Conservation (phyloP, 2,113 vertebrate genomes). For the Pluvianellus socialis region DNA sequence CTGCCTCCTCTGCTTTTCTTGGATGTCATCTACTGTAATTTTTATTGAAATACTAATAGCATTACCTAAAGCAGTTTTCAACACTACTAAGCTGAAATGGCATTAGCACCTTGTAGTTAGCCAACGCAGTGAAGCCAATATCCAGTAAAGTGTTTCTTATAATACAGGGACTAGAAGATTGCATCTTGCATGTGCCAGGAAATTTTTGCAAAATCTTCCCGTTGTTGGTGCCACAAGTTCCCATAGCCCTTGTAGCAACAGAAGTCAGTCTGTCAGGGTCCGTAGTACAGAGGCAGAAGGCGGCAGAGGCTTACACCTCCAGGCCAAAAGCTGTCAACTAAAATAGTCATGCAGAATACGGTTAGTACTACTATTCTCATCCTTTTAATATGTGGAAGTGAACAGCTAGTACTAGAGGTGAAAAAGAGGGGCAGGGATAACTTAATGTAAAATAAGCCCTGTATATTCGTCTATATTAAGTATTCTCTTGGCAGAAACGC, state of each 20-base stretch:
- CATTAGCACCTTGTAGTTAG: neutral
- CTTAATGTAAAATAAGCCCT: neutral
- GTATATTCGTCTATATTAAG: neutral
- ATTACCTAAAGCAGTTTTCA: neutral
- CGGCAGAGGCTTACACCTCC: neutral
- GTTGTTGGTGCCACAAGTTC: neutral
- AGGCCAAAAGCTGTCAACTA: neutral
- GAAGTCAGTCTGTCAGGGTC: neutral
- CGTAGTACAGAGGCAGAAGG: neutral
- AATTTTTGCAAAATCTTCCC: constrained; percentile 29
- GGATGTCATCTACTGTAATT: neutral
- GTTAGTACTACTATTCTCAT: neutral
- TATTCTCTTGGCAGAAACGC: neutral
- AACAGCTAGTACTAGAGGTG: neutral
- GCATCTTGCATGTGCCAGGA: neutral
- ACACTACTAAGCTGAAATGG: neutral
- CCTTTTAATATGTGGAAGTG: neutral
- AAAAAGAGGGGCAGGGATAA: neutral
- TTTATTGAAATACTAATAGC: neutral
- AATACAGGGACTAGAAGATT: neutral
- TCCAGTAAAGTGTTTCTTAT: neutral
- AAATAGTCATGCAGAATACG: neutral
- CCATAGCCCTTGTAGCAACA: neutral
- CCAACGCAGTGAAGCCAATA: neutral
- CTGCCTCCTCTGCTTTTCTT: constrained; percentile 7